A percentile compares a stretch with the other conserved stretches of the same genome.
Evolutionary conservation across 2,888 invertebrate genomes (phyloP).

Genomic region (Protodeltote pygarga): DNA sequence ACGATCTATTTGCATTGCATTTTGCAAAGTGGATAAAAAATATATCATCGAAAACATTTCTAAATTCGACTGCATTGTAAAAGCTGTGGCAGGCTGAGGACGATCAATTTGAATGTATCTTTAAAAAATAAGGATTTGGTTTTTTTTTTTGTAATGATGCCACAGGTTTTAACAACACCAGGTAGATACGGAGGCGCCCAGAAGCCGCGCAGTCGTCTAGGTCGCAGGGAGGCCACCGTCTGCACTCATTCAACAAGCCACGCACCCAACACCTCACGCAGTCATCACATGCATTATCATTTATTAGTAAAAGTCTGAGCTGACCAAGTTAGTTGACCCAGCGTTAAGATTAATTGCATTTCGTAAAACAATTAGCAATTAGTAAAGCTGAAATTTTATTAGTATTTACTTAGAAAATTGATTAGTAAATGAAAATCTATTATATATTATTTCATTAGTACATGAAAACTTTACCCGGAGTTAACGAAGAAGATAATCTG

Average conservation of each 20-base stretch:
- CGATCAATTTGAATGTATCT: not conserved
- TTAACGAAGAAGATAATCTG: constrained; percentile 6
- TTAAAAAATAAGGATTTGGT: too few species aligned
- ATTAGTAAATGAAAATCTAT: constrained; percentile 41
- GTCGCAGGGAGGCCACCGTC: constrained; percentile 68
- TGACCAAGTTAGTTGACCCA: constrained; percentile 4
- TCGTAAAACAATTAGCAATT: constrained; percentile 17
- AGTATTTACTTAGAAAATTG: constrained; percentile 9
- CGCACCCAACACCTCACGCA: constrained; percentile 16
- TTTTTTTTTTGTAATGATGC: constrained; percentile 13
- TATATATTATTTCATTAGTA: constrained; percentile 27
- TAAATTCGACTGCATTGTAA: constrained; percentile 21
- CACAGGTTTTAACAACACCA: constrained; percentile 42
- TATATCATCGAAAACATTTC: constrained; percentile 25
- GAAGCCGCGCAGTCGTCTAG: constrained; percentile 65
- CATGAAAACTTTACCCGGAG: constrained; percentile 21
- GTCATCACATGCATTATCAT: constrained; percentile 21
- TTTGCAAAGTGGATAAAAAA: constrained; percentile 42
- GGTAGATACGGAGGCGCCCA: constrained; percentile 76
- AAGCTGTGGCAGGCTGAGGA: constrained; percentile 30
- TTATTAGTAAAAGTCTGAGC: constrained; percentile 20
- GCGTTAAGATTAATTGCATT: constrained; percentile 23
- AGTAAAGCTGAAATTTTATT: constrained; percentile 28
- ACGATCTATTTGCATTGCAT: constrained; percentile 42
- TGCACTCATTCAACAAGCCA: constrained; percentile 52